These are phyloP conservation scores for Microcebus tavaratra DNA, from an alignment of 2,113 vertebrate genomes.

Conservation along the genomic window DNA sequence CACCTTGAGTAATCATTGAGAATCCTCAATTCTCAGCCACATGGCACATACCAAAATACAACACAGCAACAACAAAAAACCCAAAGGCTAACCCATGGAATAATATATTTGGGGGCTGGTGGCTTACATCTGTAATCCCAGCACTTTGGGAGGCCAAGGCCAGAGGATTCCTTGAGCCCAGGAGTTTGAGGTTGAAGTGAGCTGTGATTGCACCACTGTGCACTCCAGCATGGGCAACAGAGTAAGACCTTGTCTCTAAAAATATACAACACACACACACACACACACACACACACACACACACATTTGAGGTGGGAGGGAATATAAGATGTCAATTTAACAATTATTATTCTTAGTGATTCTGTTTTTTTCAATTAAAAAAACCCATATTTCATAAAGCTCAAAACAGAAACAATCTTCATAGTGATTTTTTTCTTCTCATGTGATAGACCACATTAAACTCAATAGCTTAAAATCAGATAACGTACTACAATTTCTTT, in stretches of 20 bases:
- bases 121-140: too few relatives aligned
- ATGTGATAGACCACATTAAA: not conserved
- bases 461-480: not conserved
- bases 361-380: not conserved
- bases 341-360: too few relatives aligned
- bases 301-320: too few relatives aligned
- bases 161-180: too few relatives aligned
- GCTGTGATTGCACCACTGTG: too few relatives aligned
- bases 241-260: too few relatives aligned
- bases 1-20: not conserved
- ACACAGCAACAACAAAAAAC: not conserved
- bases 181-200: too few relatives aligned
- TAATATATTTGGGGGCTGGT: not conserved
- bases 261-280: too few relatives aligned
- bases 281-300: too few relatives aligned
- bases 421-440: slow-evolving; percentile 34
- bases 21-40: slow-evolving; percentile 5
- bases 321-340: too few relatives aligned
- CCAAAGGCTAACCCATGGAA: not conserved
- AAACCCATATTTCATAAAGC: not conserved
- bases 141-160: too few relatives aligned
- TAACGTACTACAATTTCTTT: not conserved
- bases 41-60: not conserved
- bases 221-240: too few relatives aligned
- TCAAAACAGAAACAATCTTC: not conserved